Base-by-base conservation (phyloP, 1,140 invertebrate genomes). In the Trichomalopsis sarcophagae region DNA sequence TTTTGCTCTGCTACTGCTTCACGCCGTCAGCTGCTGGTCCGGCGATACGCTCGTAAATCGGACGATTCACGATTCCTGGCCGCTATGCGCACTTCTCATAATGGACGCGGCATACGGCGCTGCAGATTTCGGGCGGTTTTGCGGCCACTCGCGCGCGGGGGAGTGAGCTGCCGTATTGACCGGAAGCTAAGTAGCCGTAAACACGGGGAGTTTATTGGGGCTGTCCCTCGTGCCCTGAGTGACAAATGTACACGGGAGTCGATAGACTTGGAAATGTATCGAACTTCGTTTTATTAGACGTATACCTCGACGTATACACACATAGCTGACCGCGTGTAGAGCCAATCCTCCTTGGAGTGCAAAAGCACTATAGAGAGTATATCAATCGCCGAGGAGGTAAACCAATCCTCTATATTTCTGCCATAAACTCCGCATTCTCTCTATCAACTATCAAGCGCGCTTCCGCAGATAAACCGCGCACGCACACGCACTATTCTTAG, bases 41-140 rank as follows among this genome's bases (percentile, higher is more conserved):
- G 40, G n/a, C 6, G 30, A n/a, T 30, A 33, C 68, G 13, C 68
- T 69, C 78, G 78, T 80, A 80, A 80, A 80, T 80, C 62, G 55
- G 3, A n/a, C 55, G 50, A 62, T 78, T 78, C 40, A 69, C 3
- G 78, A 80, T 40, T 68, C 40, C 10, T 1, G 14, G 4, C 14
- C 14, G 1, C 50, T n/a, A n/a, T 62, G 6, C 3, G 55, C 55
- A 62, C 21, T 62, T 62, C 6, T 14, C 10, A 44, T 21, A 62
- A 62, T 50, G 47, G 14, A 62, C 17, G 6, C 5, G 1, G 17
- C 17, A n/a, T n/a, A n/a, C 55, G 6, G 55, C 17, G 55, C 44
- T 47, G 44, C 14, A 62, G 55, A 62, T 62, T 62, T n/a, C 21
- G 55, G 55, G 21, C 17, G n/a, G 55, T 62, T n/a, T 62, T 62